Percentiles rank a stretch among this genome's conserved stretches.
phyloP scores from a whole-genome alignment of 2,797 vertebrate genomes.

The Champsocephalus gunnari region DNA sequence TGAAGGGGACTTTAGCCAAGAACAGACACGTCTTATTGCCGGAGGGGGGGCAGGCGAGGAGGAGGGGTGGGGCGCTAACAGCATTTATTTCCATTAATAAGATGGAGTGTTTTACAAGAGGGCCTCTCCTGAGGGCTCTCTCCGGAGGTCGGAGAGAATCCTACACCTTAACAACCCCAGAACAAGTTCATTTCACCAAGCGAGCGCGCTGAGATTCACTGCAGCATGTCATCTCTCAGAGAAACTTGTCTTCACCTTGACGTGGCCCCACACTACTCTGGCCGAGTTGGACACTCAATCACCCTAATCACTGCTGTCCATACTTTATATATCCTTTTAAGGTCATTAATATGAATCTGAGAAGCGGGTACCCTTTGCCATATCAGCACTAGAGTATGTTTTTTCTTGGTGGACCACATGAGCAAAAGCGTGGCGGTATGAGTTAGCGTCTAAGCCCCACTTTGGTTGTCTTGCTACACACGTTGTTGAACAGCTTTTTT shows the following conservation, averaged over 20 bases:
- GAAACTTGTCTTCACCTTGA: constrained; percentile 66
- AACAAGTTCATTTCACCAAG: constrained; percentile 33
- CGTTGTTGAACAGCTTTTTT: no score
- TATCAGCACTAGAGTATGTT: constrained; percentile 23
- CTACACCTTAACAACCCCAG: constrained; percentile 58
- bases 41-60: neutral
- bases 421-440: neutral
- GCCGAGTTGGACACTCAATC: constrained; percentile 58
- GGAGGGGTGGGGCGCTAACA: constrained; percentile 42
- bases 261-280: constrained; percentile 23
- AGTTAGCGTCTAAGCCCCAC: neutral
- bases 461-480: no score
- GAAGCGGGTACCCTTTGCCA: constrained; percentile 24
- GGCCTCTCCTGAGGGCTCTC: constrained; percentile 66
- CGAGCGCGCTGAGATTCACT: neutral
- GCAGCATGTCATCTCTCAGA: constrained; percentile 1
- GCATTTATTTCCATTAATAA: constrained; percentile 82
- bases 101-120: constrained; percentile 66
- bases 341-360: constrained; percentile 60
- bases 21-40: constrained; percentile 74
- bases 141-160: constrained; percentile 60
- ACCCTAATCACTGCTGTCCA: constrained; percentile 67
- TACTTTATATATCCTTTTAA: constrained; percentile 43
- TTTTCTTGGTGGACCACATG: neutral
- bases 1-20: constrained; percentile 81